Evolutionary conservation across 2,113 vertebrate species (phyloP).

Genomic region (Atrichornis clamosus): DNA sequence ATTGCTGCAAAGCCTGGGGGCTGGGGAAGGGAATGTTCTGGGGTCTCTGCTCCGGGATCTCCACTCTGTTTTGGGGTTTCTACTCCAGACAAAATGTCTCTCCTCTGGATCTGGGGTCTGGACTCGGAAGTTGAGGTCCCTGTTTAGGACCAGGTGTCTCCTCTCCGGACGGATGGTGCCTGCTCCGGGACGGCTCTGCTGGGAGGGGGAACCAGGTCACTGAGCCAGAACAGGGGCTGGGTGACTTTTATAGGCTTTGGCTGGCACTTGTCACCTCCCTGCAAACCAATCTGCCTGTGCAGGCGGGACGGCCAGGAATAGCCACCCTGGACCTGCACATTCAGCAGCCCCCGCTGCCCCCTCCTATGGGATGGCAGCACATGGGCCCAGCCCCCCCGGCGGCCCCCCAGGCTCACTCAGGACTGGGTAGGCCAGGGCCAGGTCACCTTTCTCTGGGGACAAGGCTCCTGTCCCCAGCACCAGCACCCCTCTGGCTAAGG

Average conservation of each 20-base stretch:
- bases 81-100: neutral
- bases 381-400: neutral
- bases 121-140: neutral
- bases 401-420: neutral
- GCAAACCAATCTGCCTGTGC: constrained; percentile 57
- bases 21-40: neutral
- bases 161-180: neutral
- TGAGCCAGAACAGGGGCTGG: neutral
- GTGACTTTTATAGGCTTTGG: constrained; percentile 52
- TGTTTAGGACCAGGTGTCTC: neutral
- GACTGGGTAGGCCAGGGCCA: neutral
- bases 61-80: neutral
- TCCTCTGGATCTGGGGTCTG: constrained; percentile 38
- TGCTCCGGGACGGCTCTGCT: neutral
- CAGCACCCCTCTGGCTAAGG: neutral
- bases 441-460: constrained; percentile 40
- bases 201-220: neutral
- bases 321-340: constrained; percentile 48
- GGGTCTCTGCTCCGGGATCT: neutral
- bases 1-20: neutral
- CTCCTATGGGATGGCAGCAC: constrained; percentile 7
- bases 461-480: neutral
- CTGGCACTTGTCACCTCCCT: constrained; percentile 59
- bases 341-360: constrained; percentile 40
- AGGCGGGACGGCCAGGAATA: constrained; percentile 62